A percentile compares a stretch with the other conserved stretches of the same genome.
These are phyloP conservation scores for Apis dorsata DNA, from an alignment of 1,140 invertebrate species.

Conservation along the genomic window DNA sequence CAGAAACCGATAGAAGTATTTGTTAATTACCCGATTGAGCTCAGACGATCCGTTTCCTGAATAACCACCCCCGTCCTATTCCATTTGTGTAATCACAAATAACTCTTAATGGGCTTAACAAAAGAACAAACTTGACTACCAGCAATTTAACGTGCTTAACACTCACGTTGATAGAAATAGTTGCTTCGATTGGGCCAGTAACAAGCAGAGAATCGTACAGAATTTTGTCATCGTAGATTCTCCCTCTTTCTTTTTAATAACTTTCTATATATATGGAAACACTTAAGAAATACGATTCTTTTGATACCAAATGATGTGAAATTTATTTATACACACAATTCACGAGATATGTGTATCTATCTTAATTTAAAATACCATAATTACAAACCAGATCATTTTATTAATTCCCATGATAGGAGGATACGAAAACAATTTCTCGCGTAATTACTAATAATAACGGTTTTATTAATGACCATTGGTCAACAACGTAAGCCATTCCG, in stretches of 20 bases:
- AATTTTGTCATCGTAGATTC: no score
- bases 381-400: background rate
- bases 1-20: background rate
- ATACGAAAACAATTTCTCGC: slow-evolving; percentile 14
- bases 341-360: background rate
- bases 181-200: background rate
- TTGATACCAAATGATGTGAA: no score
- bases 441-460: background rate
- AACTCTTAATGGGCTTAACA: slow-evolving; percentile 15
- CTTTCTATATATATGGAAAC: no score
- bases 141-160: background rate
- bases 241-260: no score
- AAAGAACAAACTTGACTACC: slow-evolving; percentile 7
- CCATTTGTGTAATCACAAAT: slow-evolving; percentile 32
- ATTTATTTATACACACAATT: background rate
- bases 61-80: slow-evolving; percentile 7
- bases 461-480: background rate
- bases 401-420: background rate
- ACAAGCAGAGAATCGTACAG: background rate
- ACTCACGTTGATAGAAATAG: background rate
- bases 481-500: slow-evolving; percentile 7
- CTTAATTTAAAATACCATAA: background rate
- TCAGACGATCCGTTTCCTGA: slow-evolving; percentile 19
- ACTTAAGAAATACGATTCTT: no score
- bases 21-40: slow-evolving; percentile 10